A percentile compares a stretch with the other conserved stretches of the same genome.
These are phyloP conservation scores for Steromphala cineraria DNA, from an alignment of 2,888 invertebrate species.

Conservation along the genomic window DNA sequence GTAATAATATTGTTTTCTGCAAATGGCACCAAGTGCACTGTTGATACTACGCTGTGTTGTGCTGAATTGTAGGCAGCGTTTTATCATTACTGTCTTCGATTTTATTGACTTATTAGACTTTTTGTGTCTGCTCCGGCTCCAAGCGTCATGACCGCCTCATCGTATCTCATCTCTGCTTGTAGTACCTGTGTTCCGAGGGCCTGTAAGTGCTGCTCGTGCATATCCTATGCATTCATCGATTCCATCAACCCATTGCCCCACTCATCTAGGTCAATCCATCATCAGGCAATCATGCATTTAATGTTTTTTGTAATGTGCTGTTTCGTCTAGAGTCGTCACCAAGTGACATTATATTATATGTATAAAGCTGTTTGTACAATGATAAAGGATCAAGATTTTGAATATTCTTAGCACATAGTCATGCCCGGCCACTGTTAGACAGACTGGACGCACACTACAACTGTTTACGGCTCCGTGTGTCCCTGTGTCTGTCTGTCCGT, in stretches of 20 bases:
- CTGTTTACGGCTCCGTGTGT: no score
- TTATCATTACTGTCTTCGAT: not conserved
- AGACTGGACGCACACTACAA: no score
- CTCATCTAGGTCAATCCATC: conserved; percentile 1
- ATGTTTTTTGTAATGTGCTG: conserved; percentile 9
- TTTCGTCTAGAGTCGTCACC: not conserved
- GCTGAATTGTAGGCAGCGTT: conserved; percentile 11
- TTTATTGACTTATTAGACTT: not conserved
- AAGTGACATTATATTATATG: conserved; percentile 10
- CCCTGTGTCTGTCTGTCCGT: no score
- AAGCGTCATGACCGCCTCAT: not conserved
- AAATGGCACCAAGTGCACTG: conserved; percentile 19
- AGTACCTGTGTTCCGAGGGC: conserved; percentile 9
- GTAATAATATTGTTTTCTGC: conserved; percentile 10
- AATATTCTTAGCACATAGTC: not conserved
- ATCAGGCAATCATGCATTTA: conserved; percentile 12
- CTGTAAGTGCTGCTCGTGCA: conserved; percentile 2
- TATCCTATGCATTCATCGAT: conserved; percentile 6
- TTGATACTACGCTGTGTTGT: conserved; percentile 20
- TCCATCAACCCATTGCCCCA: not conserved
- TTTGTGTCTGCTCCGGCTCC: conserved; percentile 4
- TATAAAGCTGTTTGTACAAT: conserved; percentile 6
- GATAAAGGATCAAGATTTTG: not conserved
- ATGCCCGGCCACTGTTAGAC: not conserved
- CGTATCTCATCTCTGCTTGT: not conserved